These are phyloP conservation scores for Caenorhabditis brenneri DNA, from an alignment of 1,140 invertebrate species.

Conservation along the genomic window DNA sequence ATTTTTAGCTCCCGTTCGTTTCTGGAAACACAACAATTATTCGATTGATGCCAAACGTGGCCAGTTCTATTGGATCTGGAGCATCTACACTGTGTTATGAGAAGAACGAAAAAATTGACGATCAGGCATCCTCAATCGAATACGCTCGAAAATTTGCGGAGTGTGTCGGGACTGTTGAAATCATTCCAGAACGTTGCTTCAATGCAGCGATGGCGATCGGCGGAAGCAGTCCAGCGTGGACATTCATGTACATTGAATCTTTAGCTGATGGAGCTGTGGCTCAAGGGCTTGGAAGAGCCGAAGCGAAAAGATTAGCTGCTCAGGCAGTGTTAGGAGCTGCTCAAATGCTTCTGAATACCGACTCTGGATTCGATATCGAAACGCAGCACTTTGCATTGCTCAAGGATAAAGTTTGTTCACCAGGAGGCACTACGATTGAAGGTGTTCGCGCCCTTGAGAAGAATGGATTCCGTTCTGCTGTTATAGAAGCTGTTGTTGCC, in stretches of 20 bases:
- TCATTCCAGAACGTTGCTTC: slow-evolving; percentile 78
- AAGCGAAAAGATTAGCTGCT: slow-evolving; percentile 52
- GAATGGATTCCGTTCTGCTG: slow-evolving; percentile 54
- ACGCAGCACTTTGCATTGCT: slow-evolving; percentile 80
- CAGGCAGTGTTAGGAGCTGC: slow-evolving; percentile 50
- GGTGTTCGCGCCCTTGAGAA: slow-evolving; percentile 83
- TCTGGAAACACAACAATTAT: slow-evolving; percentile 6
- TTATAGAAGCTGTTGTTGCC: background rate
- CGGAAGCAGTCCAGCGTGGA: slow-evolving; percentile 89
- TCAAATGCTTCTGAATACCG: background rate
- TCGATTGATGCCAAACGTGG: slow-evolving; percentile 12
- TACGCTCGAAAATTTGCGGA: slow-evolving; percentile 23
- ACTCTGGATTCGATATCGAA: slow-evolving; percentile 39
- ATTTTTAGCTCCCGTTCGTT: background rate
- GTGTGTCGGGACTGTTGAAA: slow-evolving; percentile 43
- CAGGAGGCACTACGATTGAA: slow-evolving; percentile 86
- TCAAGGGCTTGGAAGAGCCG: slow-evolving; percentile 42
- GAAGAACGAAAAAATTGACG: background rate
- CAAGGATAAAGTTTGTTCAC: slow-evolving; percentile 90
- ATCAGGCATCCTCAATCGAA: background rate
- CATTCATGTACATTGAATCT: slow-evolving; percentile 54
- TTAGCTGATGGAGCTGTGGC: slow-evolving; percentile 53
- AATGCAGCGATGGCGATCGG: slow-evolving; percentile 88
- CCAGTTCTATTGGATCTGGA: background rate
- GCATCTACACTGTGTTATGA: slow-evolving; percentile 15